Percentiles rank a stretch among this genome's conserved stretches.
These are phyloP conservation scores for Clitarchus hookeri DNA, from an alignment of 2,888 invertebrate species.

Conservation along the genomic window DNA sequence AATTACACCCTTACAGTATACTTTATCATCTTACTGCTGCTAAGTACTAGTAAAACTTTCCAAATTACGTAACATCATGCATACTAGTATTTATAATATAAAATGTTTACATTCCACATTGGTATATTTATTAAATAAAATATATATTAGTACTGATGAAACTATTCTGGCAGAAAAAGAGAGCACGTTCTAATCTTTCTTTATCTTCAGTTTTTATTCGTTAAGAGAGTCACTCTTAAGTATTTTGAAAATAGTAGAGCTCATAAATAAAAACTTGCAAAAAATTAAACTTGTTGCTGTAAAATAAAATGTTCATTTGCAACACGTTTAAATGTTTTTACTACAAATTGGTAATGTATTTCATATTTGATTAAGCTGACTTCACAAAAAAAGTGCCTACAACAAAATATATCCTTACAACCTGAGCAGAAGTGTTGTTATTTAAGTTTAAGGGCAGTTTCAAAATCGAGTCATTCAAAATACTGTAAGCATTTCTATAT, in stretches of 20 bases:
- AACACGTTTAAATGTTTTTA: not conserved
- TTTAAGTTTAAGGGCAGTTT: not conserved
- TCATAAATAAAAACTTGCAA: not conserved
- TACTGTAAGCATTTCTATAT: not conserved
- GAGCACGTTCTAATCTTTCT: too few species aligned
- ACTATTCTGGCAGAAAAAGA: too few species aligned
- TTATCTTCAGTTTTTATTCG: too few species aligned
- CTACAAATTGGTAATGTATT: not conserved
- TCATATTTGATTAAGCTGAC: not conserved
- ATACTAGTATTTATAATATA: not conserved
- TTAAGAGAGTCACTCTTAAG: too few species aligned
- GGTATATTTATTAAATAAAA: not conserved
- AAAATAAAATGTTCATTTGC: not conserved
- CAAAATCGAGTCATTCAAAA: not conserved
- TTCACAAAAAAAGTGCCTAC: not conserved
- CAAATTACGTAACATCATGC: not conserved
- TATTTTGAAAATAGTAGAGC: too few species aligned
- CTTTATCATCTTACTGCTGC: too few species aligned
- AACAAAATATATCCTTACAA: not conserved
- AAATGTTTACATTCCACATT: not conserved
- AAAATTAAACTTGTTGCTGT: not conserved
- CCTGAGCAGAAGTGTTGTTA: not conserved
- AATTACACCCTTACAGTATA: too few species aligned
- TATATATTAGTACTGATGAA: too few species aligned
- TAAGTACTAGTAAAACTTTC: too few species aligned